These are phyloP conservation scores for Mus musculus DNA, from an alignment of 2,113 vertebrate species.

Conservation along the genomic window DNA sequence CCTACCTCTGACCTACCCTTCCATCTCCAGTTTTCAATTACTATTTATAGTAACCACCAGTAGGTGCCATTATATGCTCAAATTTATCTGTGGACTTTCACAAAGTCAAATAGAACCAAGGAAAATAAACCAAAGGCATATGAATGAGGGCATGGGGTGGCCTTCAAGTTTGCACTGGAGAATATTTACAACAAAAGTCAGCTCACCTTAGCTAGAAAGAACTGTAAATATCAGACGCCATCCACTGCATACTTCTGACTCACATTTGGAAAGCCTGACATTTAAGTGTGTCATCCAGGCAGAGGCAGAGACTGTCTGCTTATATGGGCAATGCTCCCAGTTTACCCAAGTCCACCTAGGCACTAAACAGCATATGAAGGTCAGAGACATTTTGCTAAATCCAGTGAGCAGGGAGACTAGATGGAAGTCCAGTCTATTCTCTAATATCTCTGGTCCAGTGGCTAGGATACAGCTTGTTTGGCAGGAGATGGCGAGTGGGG, in stretches of 20 bases:
- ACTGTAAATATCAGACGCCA: slow-evolving; percentile 65
- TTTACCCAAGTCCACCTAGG: background rate
- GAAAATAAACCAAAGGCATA: slow-evolving; percentile 41
- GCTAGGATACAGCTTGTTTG: background rate
- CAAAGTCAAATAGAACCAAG: slow-evolving; percentile 57
- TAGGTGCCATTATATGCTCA: background rate
- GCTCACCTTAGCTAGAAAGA: slow-evolving; percentile 61
- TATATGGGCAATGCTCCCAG: background rate
- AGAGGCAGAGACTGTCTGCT: background rate
- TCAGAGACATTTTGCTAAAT: background rate
- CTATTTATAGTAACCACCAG: slow-evolving; percentile 20
- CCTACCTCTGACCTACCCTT: background rate
- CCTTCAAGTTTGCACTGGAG: slow-evolving; percentile 56
- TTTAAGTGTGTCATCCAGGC: slow-evolving; percentile 23
- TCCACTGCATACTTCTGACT: background rate
- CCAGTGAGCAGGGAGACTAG: background rate
- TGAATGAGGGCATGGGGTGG: background rate
- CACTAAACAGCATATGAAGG: background rate
- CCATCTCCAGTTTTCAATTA: background rate
- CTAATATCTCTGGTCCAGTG: background rate
- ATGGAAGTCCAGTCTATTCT: background rate
- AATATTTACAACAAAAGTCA: slow-evolving; percentile 44
- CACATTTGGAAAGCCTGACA: slow-evolving; percentile 59
- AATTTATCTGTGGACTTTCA: background rate
- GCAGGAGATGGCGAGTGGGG: background rate